phyloP scores from a whole-genome alignment of 2,888 invertebrate genomes.

The Tenthredo livida region DNA sequence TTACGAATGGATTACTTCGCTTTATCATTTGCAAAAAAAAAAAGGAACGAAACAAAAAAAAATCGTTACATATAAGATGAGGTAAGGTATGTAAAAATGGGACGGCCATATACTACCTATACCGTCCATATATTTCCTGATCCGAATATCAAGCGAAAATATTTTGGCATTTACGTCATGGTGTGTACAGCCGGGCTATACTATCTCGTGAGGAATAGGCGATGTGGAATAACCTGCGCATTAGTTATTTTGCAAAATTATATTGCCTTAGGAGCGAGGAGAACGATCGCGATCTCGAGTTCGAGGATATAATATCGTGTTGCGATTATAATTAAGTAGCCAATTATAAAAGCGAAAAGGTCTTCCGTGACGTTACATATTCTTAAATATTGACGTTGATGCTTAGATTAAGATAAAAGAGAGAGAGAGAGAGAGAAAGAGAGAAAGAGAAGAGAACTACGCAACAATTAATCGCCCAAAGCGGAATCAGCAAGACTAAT shows the following conservation, averaged over 20 bases:
- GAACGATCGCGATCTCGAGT: background rate
- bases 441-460: background rate
- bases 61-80: background rate
- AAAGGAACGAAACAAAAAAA: too few species aligned
- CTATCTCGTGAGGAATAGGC: too few species aligned
- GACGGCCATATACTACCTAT: background rate
- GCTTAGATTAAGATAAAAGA: background rate
- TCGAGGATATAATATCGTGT: background rate
- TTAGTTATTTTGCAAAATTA: background rate
- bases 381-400: background rate
- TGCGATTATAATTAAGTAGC: background rate
- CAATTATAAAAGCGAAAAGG: constrained; percentile 15
- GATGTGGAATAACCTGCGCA: background rate
- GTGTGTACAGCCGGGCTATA: too few species aligned
- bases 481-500: background rate
- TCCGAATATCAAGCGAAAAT: background rate
- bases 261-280: background rate
- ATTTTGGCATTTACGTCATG: background rate
- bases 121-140: background rate
- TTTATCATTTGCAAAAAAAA: too few species aligned
- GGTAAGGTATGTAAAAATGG: background rate
- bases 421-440: background rate
- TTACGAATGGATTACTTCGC: too few species aligned
- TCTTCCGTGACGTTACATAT: background rate
- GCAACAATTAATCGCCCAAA: background rate